These are phyloP conservation scores for Cassiopea andromeda DNA, from an alignment of 30 jellyfish, hydroid and myxozoan genomes.

Conservation along the genomic window DNA sequence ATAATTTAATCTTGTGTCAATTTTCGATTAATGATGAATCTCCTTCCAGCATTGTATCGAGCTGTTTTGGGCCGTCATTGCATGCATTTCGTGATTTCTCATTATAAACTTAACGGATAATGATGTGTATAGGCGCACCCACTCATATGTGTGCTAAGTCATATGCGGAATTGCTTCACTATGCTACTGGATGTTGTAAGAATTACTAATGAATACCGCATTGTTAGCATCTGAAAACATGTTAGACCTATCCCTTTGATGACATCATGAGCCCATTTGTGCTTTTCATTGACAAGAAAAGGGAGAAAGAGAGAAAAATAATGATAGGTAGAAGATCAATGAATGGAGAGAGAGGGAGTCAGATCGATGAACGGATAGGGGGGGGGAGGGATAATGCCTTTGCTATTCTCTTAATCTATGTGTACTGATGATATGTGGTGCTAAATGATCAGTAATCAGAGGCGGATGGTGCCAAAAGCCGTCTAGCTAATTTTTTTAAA, in stretches of 20 bases:
- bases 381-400: no score
- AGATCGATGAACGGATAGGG: no score
- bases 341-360: no score
- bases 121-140: neutral
- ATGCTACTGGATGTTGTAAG: neutral
- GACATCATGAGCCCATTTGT: neutral
- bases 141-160: neutral
- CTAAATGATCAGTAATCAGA: no score
- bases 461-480: no score
- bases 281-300: no score
- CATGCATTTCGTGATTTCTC: neutral
- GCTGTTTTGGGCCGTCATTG: neutral
- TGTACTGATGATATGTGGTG: no score
- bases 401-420: no score
- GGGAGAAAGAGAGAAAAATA: no score
- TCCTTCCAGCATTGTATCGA: neutral
- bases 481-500: no score
- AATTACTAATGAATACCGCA: neutral
- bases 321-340: no score
- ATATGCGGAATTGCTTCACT: neutral
- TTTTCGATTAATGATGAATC: constrained; percentile 35
- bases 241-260: neutral
- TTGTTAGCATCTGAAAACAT: neutral
- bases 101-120: neutral
- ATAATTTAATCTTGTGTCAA: constrained; percentile 51